Evolutionary conservation across 2,113 vertebrate species (phyloP).

Genomic region (Neolamprologus tretocephalus): DNA sequence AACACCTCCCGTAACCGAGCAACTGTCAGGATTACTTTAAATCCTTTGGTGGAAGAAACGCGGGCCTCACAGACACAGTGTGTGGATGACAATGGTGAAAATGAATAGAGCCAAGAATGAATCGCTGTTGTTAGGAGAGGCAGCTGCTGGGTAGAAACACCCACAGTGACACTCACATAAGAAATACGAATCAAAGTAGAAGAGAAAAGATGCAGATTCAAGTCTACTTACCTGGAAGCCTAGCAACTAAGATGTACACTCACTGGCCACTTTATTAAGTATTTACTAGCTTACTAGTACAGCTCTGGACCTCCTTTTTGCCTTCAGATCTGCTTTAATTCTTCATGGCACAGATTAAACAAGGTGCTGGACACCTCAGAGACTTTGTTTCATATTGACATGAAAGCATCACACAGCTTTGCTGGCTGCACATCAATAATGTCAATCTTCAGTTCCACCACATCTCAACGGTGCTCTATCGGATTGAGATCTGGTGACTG

Average conservation of each 20-base stretch:
- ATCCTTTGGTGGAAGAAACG: slow-evolving; percentile 24
- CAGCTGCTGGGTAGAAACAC: neutral
- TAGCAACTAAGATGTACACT: neutral
- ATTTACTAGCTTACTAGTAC: neutral
- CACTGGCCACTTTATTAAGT: neutral
- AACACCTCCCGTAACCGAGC: slow-evolving; percentile 49
- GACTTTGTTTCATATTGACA: neutral
- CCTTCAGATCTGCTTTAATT: neutral
- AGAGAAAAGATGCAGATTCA: neutral
- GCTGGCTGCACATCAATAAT: neutral
- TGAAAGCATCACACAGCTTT: neutral
- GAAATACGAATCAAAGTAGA: neutral
- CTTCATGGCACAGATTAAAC: neutral
- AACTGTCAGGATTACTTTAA: slow-evolving; percentile 59
- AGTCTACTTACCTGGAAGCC: neutral
- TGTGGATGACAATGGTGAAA: slow-evolving; percentile 15
- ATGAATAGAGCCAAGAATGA: slow-evolving; percentile 6
- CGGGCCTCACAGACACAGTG: slow-evolving; percentile 13
- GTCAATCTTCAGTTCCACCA: neutral
- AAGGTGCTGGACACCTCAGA: neutral
- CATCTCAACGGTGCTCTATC: neutral
- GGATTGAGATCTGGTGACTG: neutral
- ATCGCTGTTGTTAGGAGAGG: neutral
- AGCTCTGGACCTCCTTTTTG: neutral
- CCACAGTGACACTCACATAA: neutral